Base-by-base conservation (phyloP, 1,140 invertebrate genomes). In the Schmidtea mediterranea region DNA sequence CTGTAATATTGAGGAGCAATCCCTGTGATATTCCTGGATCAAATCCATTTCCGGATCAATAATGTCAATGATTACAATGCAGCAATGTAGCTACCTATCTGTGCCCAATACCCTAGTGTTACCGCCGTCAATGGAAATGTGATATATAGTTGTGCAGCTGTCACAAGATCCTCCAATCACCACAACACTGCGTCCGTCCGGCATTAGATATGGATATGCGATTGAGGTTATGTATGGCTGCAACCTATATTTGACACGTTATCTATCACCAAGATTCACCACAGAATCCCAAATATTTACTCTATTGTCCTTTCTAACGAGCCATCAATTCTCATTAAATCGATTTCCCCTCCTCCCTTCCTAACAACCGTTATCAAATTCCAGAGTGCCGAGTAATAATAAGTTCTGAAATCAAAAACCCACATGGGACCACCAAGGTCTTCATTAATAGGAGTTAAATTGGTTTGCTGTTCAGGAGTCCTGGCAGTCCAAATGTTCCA, bases 401-500 rank as follows among this genome's bases (percentile, higher is more conserved):
- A 63, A 15, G 54, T 46, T 26, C 51, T 52, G 36, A 26, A 51
- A 5, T 53, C 58, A 55, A 63, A 60, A 19, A 43, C 24, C 61
- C 61, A 63, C 24, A 59, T 56, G 18, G 60, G 59, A 2, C 56
- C 55, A 5, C 60, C 61, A 21, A 59, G 52, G 49, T 63, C 61
- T 38, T 52, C 43, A 1, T 55, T 43, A 46, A 43, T 50, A 22
- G 54, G 54, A 22, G 53, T 48, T 22, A 60, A 38, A 46, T 62
- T 62, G 1, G 56, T 51, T 43, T 60, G 58, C 5, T 57, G 47
- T 19, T 57, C 61, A 40, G 55, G 50, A 2, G 32, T 15, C 3
- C 54, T 56, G 41, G 60, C 52, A 43, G 53, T 52, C 49, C 64
- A 65, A 49, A 66, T 54, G 51, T 66, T 66, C 63, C 63, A 66